These are phyloP conservation scores for Stigmatopora argus DNA, from an alignment of 2,113 vertebrate species.

Conservation along the genomic window DNA sequence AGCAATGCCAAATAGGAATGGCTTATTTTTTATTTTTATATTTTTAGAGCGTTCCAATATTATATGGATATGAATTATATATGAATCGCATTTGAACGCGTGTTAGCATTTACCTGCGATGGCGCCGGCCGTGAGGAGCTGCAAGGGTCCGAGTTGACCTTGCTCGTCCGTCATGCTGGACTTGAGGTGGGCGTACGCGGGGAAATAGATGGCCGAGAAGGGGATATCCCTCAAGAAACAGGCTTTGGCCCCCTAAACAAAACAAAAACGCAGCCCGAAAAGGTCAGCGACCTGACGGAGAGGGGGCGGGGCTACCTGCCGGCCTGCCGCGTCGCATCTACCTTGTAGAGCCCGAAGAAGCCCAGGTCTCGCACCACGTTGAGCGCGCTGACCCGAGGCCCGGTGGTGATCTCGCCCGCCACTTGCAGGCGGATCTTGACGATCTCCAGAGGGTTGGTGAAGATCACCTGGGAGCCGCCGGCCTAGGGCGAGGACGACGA, in stretches of 20 bases:
- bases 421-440: slow-evolving; percentile 98
- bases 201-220: slow-evolving; percentile 99
- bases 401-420: slow-evolving; percentile 95
- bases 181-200: slow-evolving; percentile 93
- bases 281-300: neutral
- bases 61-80: too few species aligned
- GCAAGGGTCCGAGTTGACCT: slow-evolving; percentile 81
- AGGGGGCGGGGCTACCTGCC: neutral
- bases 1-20: too few species aligned
- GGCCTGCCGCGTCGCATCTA: slow-evolving; percentile 34
- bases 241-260: slow-evolving; percentile 88
- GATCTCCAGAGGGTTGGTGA: slow-evolving; percentile 97
- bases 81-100: neutral
- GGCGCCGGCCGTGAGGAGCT: slow-evolving; percentile 91
- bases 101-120: slow-evolving; percentile 80
- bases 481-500: slow-evolving; percentile 68
- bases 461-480: slow-evolving; percentile 95
- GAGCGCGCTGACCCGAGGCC: slow-evolving; percentile 88
- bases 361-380: slow-evolving; percentile 87
- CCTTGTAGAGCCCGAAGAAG: slow-evolving; percentile 97
- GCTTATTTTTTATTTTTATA: too few species aligned
- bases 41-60: too few species aligned
- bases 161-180: slow-evolving; percentile 82
- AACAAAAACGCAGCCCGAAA: slow-evolving; percentile 3
- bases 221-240: slow-evolving; percentile 99